These are phyloP conservation scores for Eustalomyia histrio DNA, from an alignment of 2,888 invertebrate genomes.

Conservation along the genomic window DNA sequence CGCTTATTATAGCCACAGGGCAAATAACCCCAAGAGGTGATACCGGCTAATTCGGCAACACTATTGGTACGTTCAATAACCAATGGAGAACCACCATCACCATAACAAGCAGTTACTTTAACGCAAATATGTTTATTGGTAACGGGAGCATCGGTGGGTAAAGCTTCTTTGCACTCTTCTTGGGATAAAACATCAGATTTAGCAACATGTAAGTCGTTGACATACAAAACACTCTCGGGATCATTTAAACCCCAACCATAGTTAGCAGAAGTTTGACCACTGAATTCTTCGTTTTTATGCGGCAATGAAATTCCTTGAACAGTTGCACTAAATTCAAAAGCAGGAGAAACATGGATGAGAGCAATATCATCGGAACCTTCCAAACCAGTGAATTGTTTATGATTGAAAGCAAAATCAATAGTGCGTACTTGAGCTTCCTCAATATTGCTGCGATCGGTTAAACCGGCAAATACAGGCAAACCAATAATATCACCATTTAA, in stretches of 20 bases:
- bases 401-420: conserved; percentile 74
- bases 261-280: conserved; percentile 63
- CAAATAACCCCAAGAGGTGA: conserved; percentile 73
- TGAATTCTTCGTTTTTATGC: conserved; percentile 68
- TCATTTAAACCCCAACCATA: conserved; percentile 74
- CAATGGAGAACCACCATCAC: conserved; percentile 74
- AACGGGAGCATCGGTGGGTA: conserved; percentile 71
- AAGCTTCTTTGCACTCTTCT: conserved; percentile 60
- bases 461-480: conserved; percentile 71
- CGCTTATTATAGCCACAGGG: conserved; percentile 72
- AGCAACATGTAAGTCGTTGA: conserved; percentile 70
- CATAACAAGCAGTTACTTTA: conserved; percentile 71
- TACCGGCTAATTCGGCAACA: conserved; percentile 70
- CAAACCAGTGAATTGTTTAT: conserved; percentile 75
- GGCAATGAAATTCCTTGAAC: conserved; percentile 79
- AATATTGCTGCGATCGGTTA: conserved; percentile 69
- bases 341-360: conserved; percentile 76
- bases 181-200: conserved; percentile 67
- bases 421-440: conserved; percentile 72
- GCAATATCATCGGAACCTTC: conserved; percentile 82
- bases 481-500: conserved; percentile 68
- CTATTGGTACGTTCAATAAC: conserved; percentile 71
- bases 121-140: conserved; percentile 68
- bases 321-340: conserved; percentile 72
- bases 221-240: conserved; percentile 66